Percentiles rank a stretch among this genome's conserved stretches.
phyloP scores from a whole-genome alignment of 2,797 vertebrate genomes.

The Parauchenoglanis ngamensis region DNA sequence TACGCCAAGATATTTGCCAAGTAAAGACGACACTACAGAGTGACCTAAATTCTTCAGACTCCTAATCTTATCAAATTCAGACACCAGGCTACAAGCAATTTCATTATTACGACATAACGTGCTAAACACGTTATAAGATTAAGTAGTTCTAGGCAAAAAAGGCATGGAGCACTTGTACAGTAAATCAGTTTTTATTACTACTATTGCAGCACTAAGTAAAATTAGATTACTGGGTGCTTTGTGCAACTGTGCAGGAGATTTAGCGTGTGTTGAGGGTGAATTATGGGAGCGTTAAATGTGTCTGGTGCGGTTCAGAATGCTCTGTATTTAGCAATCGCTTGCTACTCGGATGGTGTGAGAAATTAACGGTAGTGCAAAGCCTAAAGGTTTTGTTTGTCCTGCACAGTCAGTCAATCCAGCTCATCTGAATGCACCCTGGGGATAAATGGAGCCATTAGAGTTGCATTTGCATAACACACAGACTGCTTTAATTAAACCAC shows the following conservation, averaged over 20 bases:
- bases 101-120: constrained; percentile 27
- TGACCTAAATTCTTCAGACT: neutral
- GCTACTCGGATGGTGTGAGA: neutral
- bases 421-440: neutral
- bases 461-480: neutral
- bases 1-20: neutral
- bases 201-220: constrained; percentile 32
- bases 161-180: constrained; percentile 3
- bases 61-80: neutral
- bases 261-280: constrained; percentile 33
- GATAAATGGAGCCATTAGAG: neutral
- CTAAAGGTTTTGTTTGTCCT: constrained; percentile 18
- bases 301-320: constrained; percentile 13
- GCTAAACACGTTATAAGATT: constrained; percentile 2
- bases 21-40: neutral
- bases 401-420: neutral
- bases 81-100: neutral
- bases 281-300: constrained; percentile 46
- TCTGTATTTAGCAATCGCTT: neutral
- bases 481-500: neutral
- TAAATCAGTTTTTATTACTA: constrained; percentile 47
- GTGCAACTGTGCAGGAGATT: constrained; percentile 33
- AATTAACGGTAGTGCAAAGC: neutral
- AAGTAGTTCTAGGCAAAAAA: constrained; percentile 3
- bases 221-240: constrained; percentile 44